Evolutionary conservation across 2,113 vertebrate species (phyloP).

Genomic region (Notechis scutatus): DNA sequence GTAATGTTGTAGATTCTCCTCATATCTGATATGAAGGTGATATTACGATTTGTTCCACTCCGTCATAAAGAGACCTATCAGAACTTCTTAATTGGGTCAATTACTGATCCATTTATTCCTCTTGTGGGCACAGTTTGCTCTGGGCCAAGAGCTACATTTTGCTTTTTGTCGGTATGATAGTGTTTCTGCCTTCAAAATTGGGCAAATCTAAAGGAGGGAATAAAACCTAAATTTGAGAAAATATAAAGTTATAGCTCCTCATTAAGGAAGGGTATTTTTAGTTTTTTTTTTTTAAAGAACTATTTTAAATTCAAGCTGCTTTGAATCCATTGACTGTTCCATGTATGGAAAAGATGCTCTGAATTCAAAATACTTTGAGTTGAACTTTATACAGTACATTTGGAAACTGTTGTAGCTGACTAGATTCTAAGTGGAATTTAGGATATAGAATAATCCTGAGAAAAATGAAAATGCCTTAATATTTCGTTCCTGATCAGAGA

Average conservation of each 20-base stretch:
- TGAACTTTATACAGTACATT: background rate
- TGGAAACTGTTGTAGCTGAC: background rate
- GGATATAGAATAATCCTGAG: background rate
- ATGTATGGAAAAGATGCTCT: background rate
- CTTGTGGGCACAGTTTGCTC: background rate
- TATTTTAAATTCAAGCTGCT: background rate
- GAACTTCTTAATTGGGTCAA: background rate
- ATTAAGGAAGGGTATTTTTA: background rate
- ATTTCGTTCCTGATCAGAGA: background rate
- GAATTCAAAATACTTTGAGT: background rate
- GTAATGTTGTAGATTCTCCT: background rate
- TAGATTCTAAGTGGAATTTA: background rate
- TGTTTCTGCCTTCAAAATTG: background rate
- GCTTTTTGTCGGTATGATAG: background rate
- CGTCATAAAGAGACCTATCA: background rate
- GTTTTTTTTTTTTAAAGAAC: background rate
- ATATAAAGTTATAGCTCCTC: background rate
- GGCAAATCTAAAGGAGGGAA: background rate
- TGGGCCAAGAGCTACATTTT: background rate
- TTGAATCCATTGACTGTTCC: background rate
- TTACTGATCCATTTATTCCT: background rate
- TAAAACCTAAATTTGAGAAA: background rate
- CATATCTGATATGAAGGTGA: background rate
- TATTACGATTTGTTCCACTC: background rate
- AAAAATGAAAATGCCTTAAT: background rate